A percentile compares a stretch with the other conserved stretches of the same genome.
phyloP scores from a whole-genome alignment of 2,888 invertebrate species.

The Megamerina dolium region DNA sequence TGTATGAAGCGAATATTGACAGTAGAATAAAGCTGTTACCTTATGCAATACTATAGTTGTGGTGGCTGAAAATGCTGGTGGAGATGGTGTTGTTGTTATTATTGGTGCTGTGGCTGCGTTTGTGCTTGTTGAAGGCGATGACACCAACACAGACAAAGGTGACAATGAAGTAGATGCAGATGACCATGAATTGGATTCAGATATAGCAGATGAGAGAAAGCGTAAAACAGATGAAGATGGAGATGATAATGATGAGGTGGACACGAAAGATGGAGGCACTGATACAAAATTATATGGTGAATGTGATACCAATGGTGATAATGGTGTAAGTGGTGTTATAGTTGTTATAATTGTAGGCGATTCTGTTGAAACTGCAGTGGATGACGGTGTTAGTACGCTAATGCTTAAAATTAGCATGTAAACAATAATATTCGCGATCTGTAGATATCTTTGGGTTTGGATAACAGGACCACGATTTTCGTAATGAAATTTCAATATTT shows the following conservation, averaged over 20 bases:
- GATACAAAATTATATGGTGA: too few species aligned
- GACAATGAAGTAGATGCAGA: constrained; percentile 16
- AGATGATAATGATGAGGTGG: constrained; percentile 8
- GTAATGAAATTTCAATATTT: too few species aligned
- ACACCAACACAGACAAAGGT: too few species aligned
- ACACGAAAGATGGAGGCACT: constrained; percentile 12
- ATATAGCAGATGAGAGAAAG: constrained; percentile 17
- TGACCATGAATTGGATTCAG: constrained; percentile 7
- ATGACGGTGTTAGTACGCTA: too few species aligned
- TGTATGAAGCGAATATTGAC: too few species aligned
- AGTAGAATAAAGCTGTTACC: constrained; percentile 14
- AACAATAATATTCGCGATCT: too few species aligned
- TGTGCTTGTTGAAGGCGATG: constrained; percentile 9
- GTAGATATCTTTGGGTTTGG: too few species aligned
- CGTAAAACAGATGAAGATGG: constrained; percentile 7
- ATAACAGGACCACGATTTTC: too few species aligned
- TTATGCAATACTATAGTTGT: constrained; percentile 17
- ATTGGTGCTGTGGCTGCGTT: constrained; percentile 7
- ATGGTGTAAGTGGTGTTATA: constrained; percentile 12
- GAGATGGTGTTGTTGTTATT: constrained; percentile 20
- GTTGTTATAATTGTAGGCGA: constrained; percentile 12
- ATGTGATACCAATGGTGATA: constrained; percentile 15
- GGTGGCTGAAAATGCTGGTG: constrained; percentile 21
- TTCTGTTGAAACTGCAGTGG: constrained; percentile 11
- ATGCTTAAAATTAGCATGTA: too few species aligned